Percentiles rank a stretch among this genome's conserved stretches.
phyloP scores from a whole-genome alignment of 2,797 vertebrate genomes.

The Yasuhikotakia modesta region DNA sequence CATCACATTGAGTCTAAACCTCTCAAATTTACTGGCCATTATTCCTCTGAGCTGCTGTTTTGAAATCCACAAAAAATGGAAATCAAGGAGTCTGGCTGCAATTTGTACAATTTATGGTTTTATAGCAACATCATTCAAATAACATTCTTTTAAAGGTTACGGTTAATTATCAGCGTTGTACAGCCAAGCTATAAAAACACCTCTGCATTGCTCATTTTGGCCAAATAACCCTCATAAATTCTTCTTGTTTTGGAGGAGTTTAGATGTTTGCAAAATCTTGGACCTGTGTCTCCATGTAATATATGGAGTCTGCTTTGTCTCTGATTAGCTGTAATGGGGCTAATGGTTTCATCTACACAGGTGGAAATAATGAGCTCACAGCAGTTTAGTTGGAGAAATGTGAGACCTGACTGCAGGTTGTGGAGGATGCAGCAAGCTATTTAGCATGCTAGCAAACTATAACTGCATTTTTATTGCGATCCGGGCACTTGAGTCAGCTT shows the following conservation, averaged over 20 bases:
- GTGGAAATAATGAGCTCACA: slow-evolving; percentile 27
- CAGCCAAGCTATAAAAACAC: slow-evolving; percentile 20
- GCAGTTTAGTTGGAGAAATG: neutral
- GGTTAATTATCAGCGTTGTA: neutral
- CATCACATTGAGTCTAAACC: neutral
- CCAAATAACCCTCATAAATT: slow-evolving; percentile 25
- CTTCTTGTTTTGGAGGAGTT: neutral
- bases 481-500: no score
- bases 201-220: neutral
- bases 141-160: slow-evolving; percentile 11
- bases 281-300: slow-evolving; percentile 15
- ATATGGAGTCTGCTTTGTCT: slow-evolving; percentile 6
- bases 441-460: no score
- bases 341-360: slow-evolving; percentile 1
- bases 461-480: no score
- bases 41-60: slow-evolving; percentile 26
- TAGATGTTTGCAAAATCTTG: slow-evolving; percentile 3
- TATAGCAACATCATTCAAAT: slow-evolving; percentile 21
- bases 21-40: neutral
- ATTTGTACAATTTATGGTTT: slow-evolving; percentile 27
- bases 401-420: no score
- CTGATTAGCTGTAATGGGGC: neutral
- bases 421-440: no score
- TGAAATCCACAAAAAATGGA: slow-evolving; percentile 24
- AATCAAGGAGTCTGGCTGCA: slow-evolving; percentile 14